Percentiles rank a stretch among this genome's conserved stretches.
phyloP scores from a whole-genome alignment of 2,888 invertebrate genomes.

The Lasioglossum oenotherae region DNA sequence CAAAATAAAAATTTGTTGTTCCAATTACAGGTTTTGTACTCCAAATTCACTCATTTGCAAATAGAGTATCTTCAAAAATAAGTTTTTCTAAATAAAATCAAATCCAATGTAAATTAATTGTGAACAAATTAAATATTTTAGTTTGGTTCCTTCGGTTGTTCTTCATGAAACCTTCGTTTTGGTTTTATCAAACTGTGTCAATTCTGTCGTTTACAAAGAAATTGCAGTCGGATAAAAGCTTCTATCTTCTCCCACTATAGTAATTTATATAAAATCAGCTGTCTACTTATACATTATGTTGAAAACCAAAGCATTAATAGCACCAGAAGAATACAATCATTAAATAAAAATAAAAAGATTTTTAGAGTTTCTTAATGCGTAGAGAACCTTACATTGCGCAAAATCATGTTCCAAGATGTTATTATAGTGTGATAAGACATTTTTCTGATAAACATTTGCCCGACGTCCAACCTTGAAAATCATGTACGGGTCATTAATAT shows the following conservation, averaged over 20 bases:
- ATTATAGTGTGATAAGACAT: background rate
- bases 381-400: background rate
- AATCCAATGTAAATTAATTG: too few relatives aligned
- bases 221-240: background rate
- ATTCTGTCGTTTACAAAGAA: background rate
- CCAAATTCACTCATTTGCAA: too few relatives aligned
- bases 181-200: too few relatives aligned
- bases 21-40: too few relatives aligned
- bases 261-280: background rate
- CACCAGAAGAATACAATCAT: background rate
- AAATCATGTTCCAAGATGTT: background rate
- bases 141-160: too few relatives aligned
- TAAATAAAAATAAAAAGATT: background rate
- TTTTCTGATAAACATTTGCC: background rate
- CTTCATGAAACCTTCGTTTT: too few relatives aligned
- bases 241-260: background rate
- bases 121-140: too few relatives aligned
- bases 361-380: background rate
- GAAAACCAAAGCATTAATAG: background rate
- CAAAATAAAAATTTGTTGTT: too few relatives aligned
- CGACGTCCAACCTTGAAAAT: background rate
- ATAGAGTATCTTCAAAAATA: too few relatives aligned
- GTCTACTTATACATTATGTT: background rate
- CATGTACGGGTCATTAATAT: background rate
- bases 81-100: too few relatives aligned